Evolutionary conservation across 2,888 invertebrate species (phyloP).

Genomic region (Tetanocera ferruginea): DNA sequence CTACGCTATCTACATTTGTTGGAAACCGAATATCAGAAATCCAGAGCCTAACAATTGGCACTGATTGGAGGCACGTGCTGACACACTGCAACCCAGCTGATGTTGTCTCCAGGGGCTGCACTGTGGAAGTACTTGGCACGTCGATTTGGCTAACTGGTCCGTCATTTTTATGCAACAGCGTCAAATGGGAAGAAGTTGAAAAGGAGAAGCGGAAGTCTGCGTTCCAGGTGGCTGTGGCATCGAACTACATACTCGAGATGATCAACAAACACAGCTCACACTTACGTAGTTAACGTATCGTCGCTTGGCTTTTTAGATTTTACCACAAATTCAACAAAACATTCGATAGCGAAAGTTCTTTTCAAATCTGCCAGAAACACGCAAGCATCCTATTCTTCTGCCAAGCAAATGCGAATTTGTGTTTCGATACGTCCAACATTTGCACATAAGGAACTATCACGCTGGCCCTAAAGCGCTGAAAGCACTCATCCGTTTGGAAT

Average conservation of each 20-base stretch:
- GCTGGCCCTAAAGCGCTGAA: constrained; percentile 43
- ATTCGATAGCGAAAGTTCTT: constrained; percentile 40
- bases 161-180: neutral
- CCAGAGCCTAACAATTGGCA: constrained; percentile 3
- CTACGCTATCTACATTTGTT: constrained; percentile 42
- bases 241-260: constrained; percentile 25
- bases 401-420: constrained; percentile 39
- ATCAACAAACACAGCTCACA: constrained; percentile 19
- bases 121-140: constrained; percentile 21
- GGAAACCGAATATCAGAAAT: constrained; percentile 42
- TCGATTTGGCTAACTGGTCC: constrained; percentile 41
- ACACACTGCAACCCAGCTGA: constrained; percentile 31
- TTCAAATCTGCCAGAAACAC: constrained; percentile 13
- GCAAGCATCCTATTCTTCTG: constrained; percentile 33
- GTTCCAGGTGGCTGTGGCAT: neutral
- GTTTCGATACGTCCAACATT: constrained; percentile 33
- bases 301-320: constrained; percentile 21
- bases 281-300: neutral
- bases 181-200: constrained; percentile 29
- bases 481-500: constrained; percentile 36
- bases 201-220: constrained; percentile 37
- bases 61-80: constrained; percentile 26
- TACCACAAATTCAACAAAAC: constrained; percentile 21
- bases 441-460: constrained; percentile 43
- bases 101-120: constrained; percentile 34